A percentile compares a stretch with the other conserved stretches of the same genome.
Conservation (phyloP, 2,888 invertebrate genomes). For the Tyria jacobaeae region DNA sequence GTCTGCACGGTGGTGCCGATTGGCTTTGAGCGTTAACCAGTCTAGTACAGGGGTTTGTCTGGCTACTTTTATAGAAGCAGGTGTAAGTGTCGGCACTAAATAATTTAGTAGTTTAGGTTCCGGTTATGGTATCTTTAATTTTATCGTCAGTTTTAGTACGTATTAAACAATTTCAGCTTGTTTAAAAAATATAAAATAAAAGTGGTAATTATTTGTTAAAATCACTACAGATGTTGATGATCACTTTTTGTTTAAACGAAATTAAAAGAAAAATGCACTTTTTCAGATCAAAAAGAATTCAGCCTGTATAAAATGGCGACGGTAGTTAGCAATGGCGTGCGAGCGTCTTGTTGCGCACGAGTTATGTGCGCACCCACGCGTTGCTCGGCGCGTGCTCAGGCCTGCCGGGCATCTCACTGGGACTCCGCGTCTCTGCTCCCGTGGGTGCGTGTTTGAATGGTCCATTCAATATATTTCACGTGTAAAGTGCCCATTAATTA, state of each 20-base stretch:
- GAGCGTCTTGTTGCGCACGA: constrained; percentile 80
- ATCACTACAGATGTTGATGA: no score
- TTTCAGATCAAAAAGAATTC: constrained; percentile 29
- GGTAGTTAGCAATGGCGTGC: constrained; percentile 80
- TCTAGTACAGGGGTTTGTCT: not conserved
- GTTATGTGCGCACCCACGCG: constrained; percentile 78
- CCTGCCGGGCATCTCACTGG: constrained; percentile 53
- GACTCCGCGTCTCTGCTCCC: constrained; percentile 34
- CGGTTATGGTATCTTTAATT: no score
- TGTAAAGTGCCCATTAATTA: constrained; percentile 56
- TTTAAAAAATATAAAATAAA: no score
- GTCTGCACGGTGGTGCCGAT: not conserved
- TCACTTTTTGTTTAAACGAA: no score
- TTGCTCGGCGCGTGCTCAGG: constrained; percentile 46
- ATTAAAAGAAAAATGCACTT: not conserved
- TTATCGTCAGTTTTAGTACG: no score
- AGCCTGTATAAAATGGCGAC: constrained; percentile 64
- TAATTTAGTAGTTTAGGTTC: no score
- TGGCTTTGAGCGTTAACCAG: not conserved
- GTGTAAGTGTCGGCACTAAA: no score
- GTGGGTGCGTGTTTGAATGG: constrained; percentile 38
- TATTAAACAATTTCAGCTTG: no score
- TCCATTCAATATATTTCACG: constrained; percentile 48
- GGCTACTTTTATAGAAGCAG: not conserved
- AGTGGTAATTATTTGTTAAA: no score